These are phyloP conservation scores for Muscicapa adusta DNA, from an alignment of 2,113 vertebrate species.

Conservation along the genomic window DNA sequence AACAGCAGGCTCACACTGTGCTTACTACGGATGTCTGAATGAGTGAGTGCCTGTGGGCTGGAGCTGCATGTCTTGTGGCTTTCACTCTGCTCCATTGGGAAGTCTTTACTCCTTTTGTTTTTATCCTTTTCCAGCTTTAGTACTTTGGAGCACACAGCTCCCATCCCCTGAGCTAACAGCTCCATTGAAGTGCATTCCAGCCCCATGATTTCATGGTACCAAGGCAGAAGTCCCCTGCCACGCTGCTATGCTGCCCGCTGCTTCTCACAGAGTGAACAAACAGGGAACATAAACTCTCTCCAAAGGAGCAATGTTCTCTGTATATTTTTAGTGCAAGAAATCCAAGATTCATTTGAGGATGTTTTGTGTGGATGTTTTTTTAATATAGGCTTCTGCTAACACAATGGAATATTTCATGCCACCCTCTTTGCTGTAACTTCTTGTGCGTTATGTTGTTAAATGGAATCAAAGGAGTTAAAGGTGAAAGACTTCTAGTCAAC, in stretches of 20 bases:
- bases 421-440: conserved; percentile 40
- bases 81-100: conserved; percentile 55
- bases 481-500: conserved; percentile 38
- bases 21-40: conserved; percentile 26
- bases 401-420: conserved; percentile 63
- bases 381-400: conserved; percentile 54
- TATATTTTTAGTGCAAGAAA: conserved; percentile 72
- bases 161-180: conserved; percentile 58
- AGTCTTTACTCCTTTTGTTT: conserved; percentile 61
- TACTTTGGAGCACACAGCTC: conserved; percentile 61
- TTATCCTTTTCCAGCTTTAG: conserved; percentile 58
- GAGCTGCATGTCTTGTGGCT: conserved; percentile 66
- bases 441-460: not conserved
- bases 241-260: conserved; percentile 66
- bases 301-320: conserved; percentile 59
- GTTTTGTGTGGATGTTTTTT: conserved; percentile 48
- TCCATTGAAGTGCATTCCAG: conserved; percentile 71
- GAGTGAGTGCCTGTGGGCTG: conserved; percentile 38
- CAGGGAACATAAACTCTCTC: conserved; percentile 60
- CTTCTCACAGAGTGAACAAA: conserved; percentile 58
- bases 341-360: conserved; percentile 59
- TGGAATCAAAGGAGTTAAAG: conserved; percentile 57
- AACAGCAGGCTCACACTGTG: conserved; percentile 26
- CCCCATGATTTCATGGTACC: conserved; percentile 74
- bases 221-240: conserved; percentile 69